Base-by-base conservation (phyloP, 1,140 invertebrate genomes). In the Papilio machaon region DNA sequence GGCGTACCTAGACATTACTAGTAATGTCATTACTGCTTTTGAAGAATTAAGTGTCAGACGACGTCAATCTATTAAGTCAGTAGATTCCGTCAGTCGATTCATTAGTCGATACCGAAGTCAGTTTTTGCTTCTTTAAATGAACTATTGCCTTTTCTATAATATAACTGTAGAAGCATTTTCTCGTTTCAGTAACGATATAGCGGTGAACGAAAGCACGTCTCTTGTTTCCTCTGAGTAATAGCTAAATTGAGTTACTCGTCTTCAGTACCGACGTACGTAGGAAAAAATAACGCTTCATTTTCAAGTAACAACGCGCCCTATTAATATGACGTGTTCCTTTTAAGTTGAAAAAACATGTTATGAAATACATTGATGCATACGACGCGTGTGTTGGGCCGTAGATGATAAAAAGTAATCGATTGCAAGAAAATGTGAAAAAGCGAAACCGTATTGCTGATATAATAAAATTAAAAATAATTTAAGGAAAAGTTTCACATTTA, bases 171-270 rank as follows among this genome's bases (percentile, higher is more conserved):
- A 70, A 70, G 30, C 64, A 70, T 70, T 70, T 70, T 70, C 64
- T 70, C 64, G 64, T 70, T 70, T 15, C 23, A 35, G 30, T 70
- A 70, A 70, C 64, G 64, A 35, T 70, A 70, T 35, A 70, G 64
- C 64, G 64, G 30, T 38, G 64, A 70, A 70, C 64, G 30, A 70
- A 70, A 70, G 64, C 64, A 70, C 64, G 64, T 70, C 30, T 70
- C 30, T 35, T 70, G 64, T 70, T 70, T 70, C 30, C 64, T 70
- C 64, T 35, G 64, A 70, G 64, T 70, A 70, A 70, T 70, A 70
- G 64, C 64, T 70, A 70, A 70, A 70, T 70, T 70, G 64, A 70
- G 64, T 70, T 70, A 70, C 64, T 70, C 64, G 64, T 70, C 64
- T 70, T 70, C 30, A 30, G 64, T 70, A 35, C 60, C 58, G 30